Evolutionary conservation across 2,888 invertebrate species (phyloP).

Genomic region (Scelioninae gen. 1): DNA sequence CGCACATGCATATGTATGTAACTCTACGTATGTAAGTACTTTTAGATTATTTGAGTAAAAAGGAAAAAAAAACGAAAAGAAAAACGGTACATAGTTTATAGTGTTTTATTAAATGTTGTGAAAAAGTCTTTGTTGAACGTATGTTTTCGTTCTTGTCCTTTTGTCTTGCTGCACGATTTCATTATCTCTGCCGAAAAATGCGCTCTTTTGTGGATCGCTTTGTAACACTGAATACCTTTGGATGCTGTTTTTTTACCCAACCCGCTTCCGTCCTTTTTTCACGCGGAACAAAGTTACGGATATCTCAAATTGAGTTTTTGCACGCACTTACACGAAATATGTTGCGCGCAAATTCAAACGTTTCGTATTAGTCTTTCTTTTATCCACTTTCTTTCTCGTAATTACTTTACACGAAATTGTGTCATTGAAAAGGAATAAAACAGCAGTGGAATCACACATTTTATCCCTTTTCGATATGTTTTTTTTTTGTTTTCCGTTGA

Average conservation of each 20-base stretch:
- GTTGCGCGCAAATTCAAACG: slow-evolving; percentile 28
- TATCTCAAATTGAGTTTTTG: slow-evolving; percentile 13
- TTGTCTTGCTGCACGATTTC: slow-evolving; percentile 64
- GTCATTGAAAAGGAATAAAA: slow-evolving; percentile 24
- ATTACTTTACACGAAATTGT: not conserved
- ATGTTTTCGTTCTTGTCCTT: slow-evolving; percentile 62
- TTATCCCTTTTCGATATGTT: slow-evolving; percentile 13
- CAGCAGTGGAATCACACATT: not conserved
- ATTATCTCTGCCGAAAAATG: slow-evolving; percentile 44
- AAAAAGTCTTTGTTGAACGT: slow-evolving; percentile 74
- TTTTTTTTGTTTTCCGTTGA: slow-evolving; percentile 13
- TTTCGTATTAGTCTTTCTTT: slow-evolving; percentile 5
- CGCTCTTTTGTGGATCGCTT: slow-evolving; percentile 49
- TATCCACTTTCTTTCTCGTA: not conserved
- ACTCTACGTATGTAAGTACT: slow-evolving; percentile 82
- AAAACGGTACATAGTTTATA: slow-evolving; percentile 81
- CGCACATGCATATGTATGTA: slow-evolving; percentile 78
- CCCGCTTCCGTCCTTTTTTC: slow-evolving; percentile 45
- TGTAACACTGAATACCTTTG: slow-evolving; percentile 50
- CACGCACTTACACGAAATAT: slow-evolving; percentile 24
- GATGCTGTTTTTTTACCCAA: slow-evolving; percentile 31
- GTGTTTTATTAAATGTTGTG: slow-evolving; percentile 84
- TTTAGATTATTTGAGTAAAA: slow-evolving; percentile 83
- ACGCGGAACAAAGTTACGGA: slow-evolving; percentile 38
- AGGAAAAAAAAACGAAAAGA: no score